Conservation (phyloP, 1,140 invertebrate species). For the Drosophila oshimai region DNA sequence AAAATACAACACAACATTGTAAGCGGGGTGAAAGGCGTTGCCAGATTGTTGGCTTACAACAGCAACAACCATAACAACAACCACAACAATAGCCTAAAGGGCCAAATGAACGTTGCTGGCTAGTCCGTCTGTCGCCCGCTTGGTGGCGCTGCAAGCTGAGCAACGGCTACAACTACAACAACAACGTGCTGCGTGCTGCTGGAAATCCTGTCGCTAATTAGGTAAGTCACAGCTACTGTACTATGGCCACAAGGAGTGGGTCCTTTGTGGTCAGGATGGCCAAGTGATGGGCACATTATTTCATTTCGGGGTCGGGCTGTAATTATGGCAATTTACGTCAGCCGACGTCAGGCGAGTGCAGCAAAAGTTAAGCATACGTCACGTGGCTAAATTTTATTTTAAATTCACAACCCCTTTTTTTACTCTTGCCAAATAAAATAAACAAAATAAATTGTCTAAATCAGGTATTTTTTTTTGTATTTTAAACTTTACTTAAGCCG, state of each 20-base stretch:
- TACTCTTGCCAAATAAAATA: too few species aligned
- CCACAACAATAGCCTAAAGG: conserved; percentile 40
- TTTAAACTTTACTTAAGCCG: too few species aligned
- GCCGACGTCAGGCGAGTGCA: conserved; percentile 32
- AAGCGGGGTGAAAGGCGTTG: conserved; percentile 40
- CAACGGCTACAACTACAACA: conserved; percentile 2
- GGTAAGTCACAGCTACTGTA: conserved; percentile 48
- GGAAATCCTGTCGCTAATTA: conserved; percentile 73
- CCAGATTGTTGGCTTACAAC: conserved; percentile 31
- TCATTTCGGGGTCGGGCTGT: conserved; percentile 41
- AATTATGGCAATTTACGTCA: conserved; percentile 64
- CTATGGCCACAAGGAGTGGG: not conserved
- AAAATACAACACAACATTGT: conserved; percentile 25
- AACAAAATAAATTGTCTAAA: too few species aligned
- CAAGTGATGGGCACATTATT: conserved; percentile 49
- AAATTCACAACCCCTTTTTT: too few species aligned
- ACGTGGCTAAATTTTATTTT: conserved; percentile 4
- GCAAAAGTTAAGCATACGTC: conserved; percentile 47
- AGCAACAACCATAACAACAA: not conserved
- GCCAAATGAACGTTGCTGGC: conserved; percentile 37
- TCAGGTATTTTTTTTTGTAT: too few species aligned
- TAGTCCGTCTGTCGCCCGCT: conserved; percentile 33
- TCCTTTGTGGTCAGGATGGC: conserved; percentile 25
- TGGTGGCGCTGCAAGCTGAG: conserved; percentile 24
- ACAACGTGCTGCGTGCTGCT: conserved; percentile 39